Evolutionary conservation across 2,113 vertebrate genomes (phyloP), one percentile per base, ranked within the genome.

Genomic region (Megaptera novaeangliae): DNA sequence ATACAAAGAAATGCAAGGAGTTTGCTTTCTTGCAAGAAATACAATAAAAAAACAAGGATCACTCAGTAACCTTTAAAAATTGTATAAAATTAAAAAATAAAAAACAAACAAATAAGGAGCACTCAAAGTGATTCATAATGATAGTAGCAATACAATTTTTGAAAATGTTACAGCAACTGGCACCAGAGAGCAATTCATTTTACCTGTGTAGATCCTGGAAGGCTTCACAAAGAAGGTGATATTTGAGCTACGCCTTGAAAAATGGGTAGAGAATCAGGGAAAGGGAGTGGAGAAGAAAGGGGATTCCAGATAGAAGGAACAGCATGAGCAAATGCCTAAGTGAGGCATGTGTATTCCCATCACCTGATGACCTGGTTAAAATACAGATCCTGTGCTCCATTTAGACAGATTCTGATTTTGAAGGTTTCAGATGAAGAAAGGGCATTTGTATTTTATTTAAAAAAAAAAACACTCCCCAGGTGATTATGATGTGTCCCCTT

Each of bases 211-310:
- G 49, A 61, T 89, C 36, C 63, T 95, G 82, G 83, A 92, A 94
- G 46, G 29, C 63, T 74, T 95, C 57, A 59, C 21, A 80, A 41
- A 95, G 27, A 74, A 94, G 44, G 52, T 80, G 41, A 88, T 77
- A 77, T 44, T 68, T 95, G 86, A 82, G 10, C 59, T 80, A 94
- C 77, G n/a, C 21, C 41, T 95, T 96, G 72, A 96, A 82, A 95
- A 91, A 63, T 93, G 27, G 92, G 6, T 31, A 83, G 69, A 96
- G 27, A 93, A 63, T 7, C 52, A 41, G 39, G 72, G 18, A 69
- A 20, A 83, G 14, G 21, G 27, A 61, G 5, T 52, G 14, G 15
- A 96, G 23, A 64, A 91, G 72, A 93, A 55, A 66, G 29, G 46
- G 29, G 21, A 66, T 91, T 94, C 49, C 27, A 72, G 55, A 74